These are phyloP conservation scores for Eulemur coronatus DNA, from an alignment of 2,797 vertebrate genomes.

Conservation along the genomic window DNA sequence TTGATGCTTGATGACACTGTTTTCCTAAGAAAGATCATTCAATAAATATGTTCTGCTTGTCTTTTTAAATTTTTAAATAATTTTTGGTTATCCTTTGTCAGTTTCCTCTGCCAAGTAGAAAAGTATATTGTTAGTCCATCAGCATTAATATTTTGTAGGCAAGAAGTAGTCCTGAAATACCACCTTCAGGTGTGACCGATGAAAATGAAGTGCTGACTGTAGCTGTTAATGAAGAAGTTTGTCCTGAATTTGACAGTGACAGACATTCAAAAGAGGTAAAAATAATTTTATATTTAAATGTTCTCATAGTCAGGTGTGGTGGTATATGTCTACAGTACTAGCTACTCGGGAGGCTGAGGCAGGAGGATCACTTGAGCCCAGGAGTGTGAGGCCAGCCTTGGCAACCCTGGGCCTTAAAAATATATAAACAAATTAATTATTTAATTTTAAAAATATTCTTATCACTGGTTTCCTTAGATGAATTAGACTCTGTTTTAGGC, in stretches of 20 bases:
- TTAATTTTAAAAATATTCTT: background rate
- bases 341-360: background rate
- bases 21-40: slow-evolving; percentile 35
- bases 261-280: slow-evolving; percentile 74
- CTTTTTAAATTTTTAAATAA: slow-evolving; percentile 21
- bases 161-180: slow-evolving; percentile 86
- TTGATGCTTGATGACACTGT: background rate
- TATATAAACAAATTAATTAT: background rate
- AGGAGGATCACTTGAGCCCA: background rate
- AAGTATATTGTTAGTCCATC: slow-evolving; percentile 39
- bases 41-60: background rate
- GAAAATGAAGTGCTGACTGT: slow-evolving; percentile 82
- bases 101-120: slow-evolving; percentile 31
- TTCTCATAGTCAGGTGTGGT: background rate
- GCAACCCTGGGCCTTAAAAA: background rate
- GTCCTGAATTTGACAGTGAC: slow-evolving; percentile 67
- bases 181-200: slow-evolving; percentile 80
- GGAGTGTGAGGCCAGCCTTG: background rate
- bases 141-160: slow-evolving; percentile 73
- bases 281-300: slow-evolving; percentile 24
- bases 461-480: background rate
- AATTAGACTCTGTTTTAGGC: background rate
- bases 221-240: slow-evolving; percentile 79
- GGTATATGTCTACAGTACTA: background rate
- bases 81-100: background rate